Evolutionary conservation across 2,888 invertebrate species (phyloP).

Genomic region (Stenurella melanura): DNA sequence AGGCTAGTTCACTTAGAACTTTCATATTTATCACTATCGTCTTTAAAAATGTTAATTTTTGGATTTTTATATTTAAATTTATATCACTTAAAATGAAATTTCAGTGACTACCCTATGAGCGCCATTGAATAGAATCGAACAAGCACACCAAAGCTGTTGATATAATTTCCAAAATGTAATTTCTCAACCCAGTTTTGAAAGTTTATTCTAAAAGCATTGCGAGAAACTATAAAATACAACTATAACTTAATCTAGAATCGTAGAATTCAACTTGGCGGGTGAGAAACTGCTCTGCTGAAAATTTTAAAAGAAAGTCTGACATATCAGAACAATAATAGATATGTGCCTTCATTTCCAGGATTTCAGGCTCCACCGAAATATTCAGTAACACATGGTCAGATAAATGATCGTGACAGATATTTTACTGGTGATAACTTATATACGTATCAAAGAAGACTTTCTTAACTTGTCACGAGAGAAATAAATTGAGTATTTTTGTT

Average conservation of each 20-base stretch:
- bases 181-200: not conserved
- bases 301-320: not conserved
- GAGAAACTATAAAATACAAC: not conserved
- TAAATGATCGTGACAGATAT: slow-evolving; percentile 7
- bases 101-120: too few species aligned
- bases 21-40: too few species aligned
- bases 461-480: not conserved
- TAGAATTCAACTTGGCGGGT: not conserved
- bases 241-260: not conserved
- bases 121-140: too few species aligned
- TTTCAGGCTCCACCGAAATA: not conserved
- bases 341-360: slow-evolving; percentile 7
- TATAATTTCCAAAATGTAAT: not conserved
- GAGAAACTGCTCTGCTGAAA: not conserved
- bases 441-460: not conserved
- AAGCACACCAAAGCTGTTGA: too few species aligned
- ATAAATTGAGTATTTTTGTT: not conserved
- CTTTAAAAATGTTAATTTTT: too few species aligned
- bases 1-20: too few species aligned
- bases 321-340: not conserved
- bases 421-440: not conserved
- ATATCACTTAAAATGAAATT: too few species aligned
- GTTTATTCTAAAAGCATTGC: not conserved
- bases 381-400: slow-evolving; percentile 4
- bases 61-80: too few species aligned